Evolutionary conservation across 2,888 invertebrate genomes (phyloP).

Genomic region (Habrosyne pyritoides): DNA sequence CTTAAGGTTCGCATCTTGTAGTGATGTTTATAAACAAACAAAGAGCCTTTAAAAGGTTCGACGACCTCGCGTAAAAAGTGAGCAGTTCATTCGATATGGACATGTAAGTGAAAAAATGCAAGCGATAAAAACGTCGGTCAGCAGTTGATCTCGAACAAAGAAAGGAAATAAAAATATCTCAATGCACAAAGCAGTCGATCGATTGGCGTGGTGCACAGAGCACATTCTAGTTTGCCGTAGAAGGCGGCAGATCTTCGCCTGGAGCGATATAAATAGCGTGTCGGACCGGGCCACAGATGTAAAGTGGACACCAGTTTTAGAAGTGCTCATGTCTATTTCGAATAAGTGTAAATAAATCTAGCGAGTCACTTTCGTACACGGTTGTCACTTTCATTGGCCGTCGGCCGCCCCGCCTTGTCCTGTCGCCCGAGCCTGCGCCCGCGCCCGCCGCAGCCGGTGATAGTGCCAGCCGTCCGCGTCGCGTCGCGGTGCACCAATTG

Average conservation of each 20-base stretch:
- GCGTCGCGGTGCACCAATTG: neutral
- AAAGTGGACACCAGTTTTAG: conserved; percentile 79
- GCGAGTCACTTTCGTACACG: conserved; percentile 72
- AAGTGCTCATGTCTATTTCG: conserved; percentile 74
- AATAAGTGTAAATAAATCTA: conserved; percentile 81
- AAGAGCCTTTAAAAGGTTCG: conserved; percentile 61
- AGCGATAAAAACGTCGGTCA: conserved; percentile 44
- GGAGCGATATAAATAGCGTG: conserved; percentile 74
- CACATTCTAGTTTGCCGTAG: conserved; percentile 73
- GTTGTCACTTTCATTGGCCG: conserved; percentile 75
- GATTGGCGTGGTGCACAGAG: conserved; percentile 58
- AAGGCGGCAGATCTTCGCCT: conserved; percentile 71
- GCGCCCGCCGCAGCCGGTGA: neutral
- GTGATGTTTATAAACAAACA: conserved; percentile 65
- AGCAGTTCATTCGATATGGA: conserved; percentile 34
- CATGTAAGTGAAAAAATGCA: conserved; percentile 39
- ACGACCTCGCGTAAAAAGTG: conserved; percentile 59
- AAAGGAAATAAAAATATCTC: conserved; percentile 64
- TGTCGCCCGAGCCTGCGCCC: conserved; percentile 21
- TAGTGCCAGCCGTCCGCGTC: neutral
- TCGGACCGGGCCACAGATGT: conserved; percentile 63
- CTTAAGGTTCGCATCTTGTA: conserved; percentile 47
- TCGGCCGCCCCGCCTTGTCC: conserved; percentile 48
- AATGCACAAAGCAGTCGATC: conserved; percentile 60
- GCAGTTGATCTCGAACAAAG: conserved; percentile 54